Conservation (phyloP, 2,797 vertebrate genomes). For the Pristis pectinata region DNA sequence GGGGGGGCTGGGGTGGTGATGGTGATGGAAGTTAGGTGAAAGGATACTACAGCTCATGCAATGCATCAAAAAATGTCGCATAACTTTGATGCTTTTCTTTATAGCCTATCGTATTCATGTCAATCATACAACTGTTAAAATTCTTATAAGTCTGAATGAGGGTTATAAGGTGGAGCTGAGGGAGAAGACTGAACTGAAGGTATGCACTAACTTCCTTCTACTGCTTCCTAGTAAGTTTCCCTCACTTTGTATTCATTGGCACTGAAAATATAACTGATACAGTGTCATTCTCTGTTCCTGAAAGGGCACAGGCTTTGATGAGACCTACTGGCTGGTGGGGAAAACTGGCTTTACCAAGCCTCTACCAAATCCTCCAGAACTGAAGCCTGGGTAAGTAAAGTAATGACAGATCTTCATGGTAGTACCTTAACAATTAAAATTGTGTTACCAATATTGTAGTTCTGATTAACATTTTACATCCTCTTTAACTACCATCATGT, state of each 20-base stretch:
- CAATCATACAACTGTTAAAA: constrained; percentile 72
- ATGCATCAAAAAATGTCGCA: too few relatives aligned
- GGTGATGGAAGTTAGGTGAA: too few relatives aligned
- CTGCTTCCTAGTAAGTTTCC: background rate
- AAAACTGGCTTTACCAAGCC: constrained; percentile 78
- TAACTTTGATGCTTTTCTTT: constrained; percentile 39
- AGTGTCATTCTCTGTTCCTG: constrained; percentile 36
- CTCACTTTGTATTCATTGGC: background rate
- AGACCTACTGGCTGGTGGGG: constrained; percentile 82
- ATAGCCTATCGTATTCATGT: constrained; percentile 81
- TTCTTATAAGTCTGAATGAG: constrained; percentile 63
- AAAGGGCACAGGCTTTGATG: constrained; percentile 76
- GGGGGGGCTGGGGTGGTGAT: background rate
- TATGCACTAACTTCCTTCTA: constrained; percentile 44
- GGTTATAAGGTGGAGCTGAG: constrained; percentile 75
- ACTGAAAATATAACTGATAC: background rate
- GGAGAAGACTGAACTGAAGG: constrained; percentile 73
- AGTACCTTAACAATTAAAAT: background rate
- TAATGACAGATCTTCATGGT: constrained; percentile 23
- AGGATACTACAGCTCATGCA: background rate
- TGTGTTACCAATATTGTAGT: background rate
- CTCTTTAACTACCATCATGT: too few relatives aligned
- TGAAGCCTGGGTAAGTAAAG: constrained; percentile 59
- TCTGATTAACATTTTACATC: too few relatives aligned
- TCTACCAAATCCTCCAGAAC: constrained; percentile 69